A percentile compares a stretch with the other conserved stretches of the same genome.
These are phyloP conservation scores for Coenonympha arcania DNA, from an alignment of 2,888 invertebrate genomes.

Conservation along the genomic window DNA sequence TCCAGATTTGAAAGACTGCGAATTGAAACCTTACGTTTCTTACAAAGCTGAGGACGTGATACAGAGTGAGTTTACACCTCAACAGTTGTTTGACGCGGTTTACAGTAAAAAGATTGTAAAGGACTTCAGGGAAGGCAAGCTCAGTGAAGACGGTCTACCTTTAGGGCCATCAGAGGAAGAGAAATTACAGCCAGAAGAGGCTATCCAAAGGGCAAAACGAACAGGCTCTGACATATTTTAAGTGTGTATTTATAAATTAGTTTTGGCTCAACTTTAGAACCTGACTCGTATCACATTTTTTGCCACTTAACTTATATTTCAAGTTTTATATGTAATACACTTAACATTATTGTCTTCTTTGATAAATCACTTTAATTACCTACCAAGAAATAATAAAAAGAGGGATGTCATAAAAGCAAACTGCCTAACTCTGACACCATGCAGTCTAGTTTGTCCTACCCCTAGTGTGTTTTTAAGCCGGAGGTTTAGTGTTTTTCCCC, in stretches of 20 bases:
- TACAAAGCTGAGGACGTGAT: conserved; percentile 84
- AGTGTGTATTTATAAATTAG: background rate
- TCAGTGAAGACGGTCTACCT: conserved; percentile 80
- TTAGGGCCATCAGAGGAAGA: conserved; percentile 82
- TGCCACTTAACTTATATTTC: background rate
- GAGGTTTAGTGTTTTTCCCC: too few relatives aligned
- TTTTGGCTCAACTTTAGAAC: too few relatives aligned
- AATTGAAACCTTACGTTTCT: conserved; percentile 95
- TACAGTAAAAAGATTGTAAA: conserved; percentile 85
- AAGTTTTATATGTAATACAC: background rate
- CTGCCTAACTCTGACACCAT: too few relatives aligned
- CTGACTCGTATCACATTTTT: too few relatives aligned
- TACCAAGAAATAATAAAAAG: too few relatives aligned
- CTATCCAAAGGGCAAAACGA: conserved; percentile 78
- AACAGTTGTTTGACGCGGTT: conserved; percentile 85
- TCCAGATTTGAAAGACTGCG: conserved; percentile 87
- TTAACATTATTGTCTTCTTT: too few relatives aligned
- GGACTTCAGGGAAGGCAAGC: conserved; percentile 81
- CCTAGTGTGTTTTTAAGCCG: too few relatives aligned
- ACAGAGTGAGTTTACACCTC: conserved; percentile 86
- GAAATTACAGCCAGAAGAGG: conserved; percentile 80
- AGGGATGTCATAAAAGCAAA: too few relatives aligned
- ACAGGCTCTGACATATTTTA: conserved; percentile 88
- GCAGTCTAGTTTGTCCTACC: too few relatives aligned
- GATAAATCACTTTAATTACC: too few relatives aligned